phyloP scores from a whole-genome alignment of 2,113 vertebrate species.

The Nothocercus julius region DNA sequence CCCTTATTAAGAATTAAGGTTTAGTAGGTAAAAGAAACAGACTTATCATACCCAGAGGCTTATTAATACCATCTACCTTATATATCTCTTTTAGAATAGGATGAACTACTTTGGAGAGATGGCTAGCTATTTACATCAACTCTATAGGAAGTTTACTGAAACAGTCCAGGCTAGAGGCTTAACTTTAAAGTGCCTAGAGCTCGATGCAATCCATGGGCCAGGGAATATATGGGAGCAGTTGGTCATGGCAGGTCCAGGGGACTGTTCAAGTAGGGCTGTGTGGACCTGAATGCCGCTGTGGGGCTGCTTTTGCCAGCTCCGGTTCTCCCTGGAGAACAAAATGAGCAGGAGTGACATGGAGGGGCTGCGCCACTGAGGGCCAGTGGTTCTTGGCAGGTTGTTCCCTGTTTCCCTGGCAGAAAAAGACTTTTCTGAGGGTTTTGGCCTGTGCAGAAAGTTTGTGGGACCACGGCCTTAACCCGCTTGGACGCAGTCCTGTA shows the following conservation, averaged over 20 bases:
- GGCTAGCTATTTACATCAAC: fast-evolving
- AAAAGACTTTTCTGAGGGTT: not conserved
- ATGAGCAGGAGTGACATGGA: not conserved
- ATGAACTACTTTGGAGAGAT: not conserved
- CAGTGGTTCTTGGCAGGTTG: not conserved
- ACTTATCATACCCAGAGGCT: not conserved
- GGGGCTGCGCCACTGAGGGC: not conserved
- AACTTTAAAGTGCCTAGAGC: not conserved
- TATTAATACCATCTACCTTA: not conserved
- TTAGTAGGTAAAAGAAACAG: not conserved
- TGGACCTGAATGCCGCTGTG: no score
- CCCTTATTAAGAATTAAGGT: not conserved
- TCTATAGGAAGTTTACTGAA: not conserved
- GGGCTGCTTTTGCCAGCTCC: not conserved
- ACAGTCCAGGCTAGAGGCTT: not conserved
- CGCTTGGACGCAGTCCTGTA: no score
- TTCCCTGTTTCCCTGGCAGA: not conserved
- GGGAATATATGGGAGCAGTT: not conserved
- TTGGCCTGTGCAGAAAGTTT: not conserved
- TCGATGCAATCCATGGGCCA: not conserved
- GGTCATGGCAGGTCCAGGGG: not conserved
- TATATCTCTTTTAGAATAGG: fast-evolving
- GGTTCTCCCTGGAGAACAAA: not conserved
- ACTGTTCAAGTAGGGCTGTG: not conserved
- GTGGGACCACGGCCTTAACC: not conserved